Evolutionary conservation across 2,113 vertebrate genomes (phyloP).

Genomic region (Climacteris rufus): DNA sequence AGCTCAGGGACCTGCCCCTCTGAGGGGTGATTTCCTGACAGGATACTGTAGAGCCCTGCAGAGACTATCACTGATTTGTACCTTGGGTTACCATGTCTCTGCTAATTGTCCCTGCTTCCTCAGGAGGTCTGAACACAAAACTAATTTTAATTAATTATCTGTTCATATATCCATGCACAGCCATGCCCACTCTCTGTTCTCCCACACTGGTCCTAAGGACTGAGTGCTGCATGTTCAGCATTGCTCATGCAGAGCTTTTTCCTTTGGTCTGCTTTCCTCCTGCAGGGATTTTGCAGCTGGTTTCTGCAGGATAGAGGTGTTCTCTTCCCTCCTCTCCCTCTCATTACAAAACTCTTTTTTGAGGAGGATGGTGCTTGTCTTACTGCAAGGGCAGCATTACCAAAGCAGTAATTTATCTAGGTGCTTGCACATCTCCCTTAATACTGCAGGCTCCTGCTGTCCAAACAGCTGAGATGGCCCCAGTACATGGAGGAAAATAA

Average conservation of each 20-base stretch:
- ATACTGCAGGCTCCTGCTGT: not conserved
- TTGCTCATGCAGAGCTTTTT: not conserved
- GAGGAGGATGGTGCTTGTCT: not conserved
- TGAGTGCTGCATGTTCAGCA: not conserved
- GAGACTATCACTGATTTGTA: not conserved
- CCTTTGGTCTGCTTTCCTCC: not conserved
- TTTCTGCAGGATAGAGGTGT: not conserved
- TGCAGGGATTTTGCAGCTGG: not conserved
- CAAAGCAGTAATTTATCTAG: not conserved
- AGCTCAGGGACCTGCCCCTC: not conserved
- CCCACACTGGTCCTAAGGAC: not conserved
- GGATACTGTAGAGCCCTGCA: not conserved
- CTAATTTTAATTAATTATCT: not conserved
- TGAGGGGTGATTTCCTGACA: conserved; percentile 38
- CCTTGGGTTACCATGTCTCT: not conserved
- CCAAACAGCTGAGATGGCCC: not conserved
- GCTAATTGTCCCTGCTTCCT: not conserved
- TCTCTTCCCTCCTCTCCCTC: not conserved
- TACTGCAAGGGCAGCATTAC: not conserved
- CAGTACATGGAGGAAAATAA: not conserved
- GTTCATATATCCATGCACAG: not conserved
- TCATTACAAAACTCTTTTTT: not conserved
- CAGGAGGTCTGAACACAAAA: not conserved
- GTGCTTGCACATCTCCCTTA: not conserved
- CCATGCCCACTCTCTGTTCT: fast-evolving